These are phyloP conservation scores for Psammodynastes pulverulentus DNA, from an alignment of 2,113 vertebrate species.

Conservation along the genomic window DNA sequence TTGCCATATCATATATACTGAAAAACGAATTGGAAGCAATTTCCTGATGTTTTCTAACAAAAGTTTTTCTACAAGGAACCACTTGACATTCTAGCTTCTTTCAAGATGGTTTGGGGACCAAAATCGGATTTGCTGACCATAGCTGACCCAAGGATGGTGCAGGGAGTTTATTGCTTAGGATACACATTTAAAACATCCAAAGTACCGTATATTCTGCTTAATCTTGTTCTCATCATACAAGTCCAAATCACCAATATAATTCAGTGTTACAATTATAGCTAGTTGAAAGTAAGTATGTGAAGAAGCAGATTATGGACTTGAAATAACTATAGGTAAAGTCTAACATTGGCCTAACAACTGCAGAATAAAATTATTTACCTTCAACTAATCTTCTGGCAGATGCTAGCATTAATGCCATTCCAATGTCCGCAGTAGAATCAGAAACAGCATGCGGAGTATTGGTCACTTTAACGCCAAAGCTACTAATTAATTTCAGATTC, in stretches of 20 bases:
- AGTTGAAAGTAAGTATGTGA: not conserved
- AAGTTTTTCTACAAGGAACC: not conserved
- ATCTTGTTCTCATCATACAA: not conserved
- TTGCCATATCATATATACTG: not conserved
- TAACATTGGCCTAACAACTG: not conserved
- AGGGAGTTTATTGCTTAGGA: not conserved
- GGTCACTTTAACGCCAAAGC: constrained; percentile 73
- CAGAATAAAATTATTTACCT: constrained; percentile 61
- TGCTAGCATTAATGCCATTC: constrained; percentile 77
- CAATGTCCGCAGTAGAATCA: constrained; percentile 75
- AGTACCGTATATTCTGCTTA: not conserved
- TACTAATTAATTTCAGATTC: constrained; percentile 71
- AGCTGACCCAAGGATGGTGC: not conserved
- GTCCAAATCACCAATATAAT: not conserved
- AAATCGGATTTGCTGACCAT: not conserved
- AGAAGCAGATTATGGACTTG: not conserved
- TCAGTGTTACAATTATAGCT: not conserved
- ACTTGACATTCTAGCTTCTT: not conserved
- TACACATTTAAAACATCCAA: not conserved
- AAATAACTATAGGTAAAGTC: not conserved
- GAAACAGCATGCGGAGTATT: constrained; percentile 74
- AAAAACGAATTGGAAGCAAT: not conserved
- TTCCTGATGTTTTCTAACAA: not conserved
- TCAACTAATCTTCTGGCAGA: constrained; percentile 75
- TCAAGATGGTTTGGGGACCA: not conserved